Evolutionary conservation across 2,113 vertebrate species (phyloP), one percentile per base, ranked within the genome.

Genomic region (Pithys albifrons): DNA sequence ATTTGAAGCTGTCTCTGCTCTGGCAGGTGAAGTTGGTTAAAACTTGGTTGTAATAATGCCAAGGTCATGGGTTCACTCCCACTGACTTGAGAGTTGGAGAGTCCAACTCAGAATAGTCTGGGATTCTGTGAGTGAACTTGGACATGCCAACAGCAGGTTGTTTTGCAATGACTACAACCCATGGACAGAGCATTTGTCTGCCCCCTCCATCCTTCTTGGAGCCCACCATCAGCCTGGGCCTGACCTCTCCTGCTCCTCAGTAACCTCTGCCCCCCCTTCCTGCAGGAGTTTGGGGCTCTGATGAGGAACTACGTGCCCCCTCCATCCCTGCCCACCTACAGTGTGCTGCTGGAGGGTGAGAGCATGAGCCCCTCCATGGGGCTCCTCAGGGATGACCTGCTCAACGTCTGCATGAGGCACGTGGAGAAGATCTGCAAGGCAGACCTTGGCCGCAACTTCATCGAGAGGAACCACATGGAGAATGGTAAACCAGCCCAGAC

Each of bases 391-490:
- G 98, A 98, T 0, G 98, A 98, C 62, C 95, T 98, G 51, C 96
- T 98, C 39, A 98, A 98, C 0, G 97, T 98, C 46, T 98, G 98
- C 96, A 98, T 98, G 98, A 98, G 98, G 43, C 98, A 98, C 0
- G 98, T 98, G 16, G 98, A 98, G 91, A 98, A 98, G 95, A 98
- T 98, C 97, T 98, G 98, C 86, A 98, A 98, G 93, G 98, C 97
- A 0, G 98, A 98, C 83, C 91, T 98, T 17, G 97, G 97, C 75
- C 98, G 98, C 7, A 98, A 95, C 92, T 98, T 98, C 97, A 98
- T 98, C 3, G 98, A 98, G 96, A 98, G 97, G 94, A 98, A 97
- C 91, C 98, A 98, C 86, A 97, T 97, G 95, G 98, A 98, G 89
- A 98, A 98, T 0, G 98, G 98, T 98, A 97, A 48, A 96, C 80